phyloP scores from a whole-genome alignment of 2,113 vertebrate species.

The Stegostoma tigrinum region DNA sequence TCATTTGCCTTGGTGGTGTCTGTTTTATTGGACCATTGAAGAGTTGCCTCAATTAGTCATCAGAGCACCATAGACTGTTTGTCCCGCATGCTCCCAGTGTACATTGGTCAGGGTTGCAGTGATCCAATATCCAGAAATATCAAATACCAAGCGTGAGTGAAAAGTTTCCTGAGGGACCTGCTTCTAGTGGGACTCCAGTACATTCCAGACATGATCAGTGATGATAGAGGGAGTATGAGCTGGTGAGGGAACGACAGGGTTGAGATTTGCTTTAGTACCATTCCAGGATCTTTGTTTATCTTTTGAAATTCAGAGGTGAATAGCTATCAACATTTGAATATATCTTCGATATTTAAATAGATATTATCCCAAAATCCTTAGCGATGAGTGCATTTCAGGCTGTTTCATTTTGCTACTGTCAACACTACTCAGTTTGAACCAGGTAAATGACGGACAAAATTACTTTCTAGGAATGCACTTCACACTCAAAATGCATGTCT shows the following conservation, averaged over 20 bases:
- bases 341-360: not conserved
- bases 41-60: not conserved
- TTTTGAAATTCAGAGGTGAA: not conserved
- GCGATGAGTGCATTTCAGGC: not conserved
- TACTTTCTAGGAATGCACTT: not conserved
- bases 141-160: not conserved
- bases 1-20: constrained; percentile 2
- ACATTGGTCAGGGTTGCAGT: not conserved
- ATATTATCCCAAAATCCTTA: not conserved
- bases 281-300: not conserved
- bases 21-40: not conserved
- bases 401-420: not conserved
- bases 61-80: not conserved
- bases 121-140: not conserved
- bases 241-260: not conserved
- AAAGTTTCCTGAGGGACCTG: not conserved
- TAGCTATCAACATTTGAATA: not conserved
- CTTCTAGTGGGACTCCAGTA: not conserved
- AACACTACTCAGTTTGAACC: not conserved
- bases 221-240: not conserved
- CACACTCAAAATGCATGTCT: not conserved
- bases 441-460: not conserved
- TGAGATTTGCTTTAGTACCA: not conserved
- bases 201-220: not conserved
- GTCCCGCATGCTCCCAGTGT: not conserved